Evolutionary conservation across 2,797 vertebrate species (phyloP).

Genomic region (Picus viridis): DNA sequence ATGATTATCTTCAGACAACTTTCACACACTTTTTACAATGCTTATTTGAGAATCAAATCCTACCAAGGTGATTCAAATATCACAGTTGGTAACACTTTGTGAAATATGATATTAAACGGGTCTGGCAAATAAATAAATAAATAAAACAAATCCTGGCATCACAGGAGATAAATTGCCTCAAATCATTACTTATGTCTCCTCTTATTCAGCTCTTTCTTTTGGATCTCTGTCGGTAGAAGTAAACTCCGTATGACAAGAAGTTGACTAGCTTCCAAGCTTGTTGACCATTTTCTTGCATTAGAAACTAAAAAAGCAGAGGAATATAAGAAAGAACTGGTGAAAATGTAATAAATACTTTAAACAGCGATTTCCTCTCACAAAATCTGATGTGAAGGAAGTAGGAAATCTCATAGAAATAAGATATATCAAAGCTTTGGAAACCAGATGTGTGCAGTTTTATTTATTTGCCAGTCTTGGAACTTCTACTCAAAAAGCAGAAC

Average conservation of each 20-base stretch:
- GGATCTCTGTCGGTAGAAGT: background rate
- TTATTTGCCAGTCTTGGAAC: background rate
- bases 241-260: background rate
- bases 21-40: background rate
- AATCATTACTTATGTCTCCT: background rate
- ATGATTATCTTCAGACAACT: background rate
- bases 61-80: background rate
- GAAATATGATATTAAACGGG: background rate
- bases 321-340: background rate
- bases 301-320: background rate
- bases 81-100: background rate
- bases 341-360: background rate
- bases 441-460: background rate
- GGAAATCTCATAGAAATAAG: background rate
- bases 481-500: background rate
- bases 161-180: background rate
- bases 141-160: background rate
- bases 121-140: background rate
- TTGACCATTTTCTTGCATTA: background rate
- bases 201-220: background rate
- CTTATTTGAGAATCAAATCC: background rate
- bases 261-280: background rate
- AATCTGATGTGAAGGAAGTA: background rate
- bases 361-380: background rate
- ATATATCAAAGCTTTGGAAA: background rate